Evolutionary conservation across 2,113 vertebrate genomes (phyloP).

Genomic region (Ictidomys tridecemlineatus): DNA sequence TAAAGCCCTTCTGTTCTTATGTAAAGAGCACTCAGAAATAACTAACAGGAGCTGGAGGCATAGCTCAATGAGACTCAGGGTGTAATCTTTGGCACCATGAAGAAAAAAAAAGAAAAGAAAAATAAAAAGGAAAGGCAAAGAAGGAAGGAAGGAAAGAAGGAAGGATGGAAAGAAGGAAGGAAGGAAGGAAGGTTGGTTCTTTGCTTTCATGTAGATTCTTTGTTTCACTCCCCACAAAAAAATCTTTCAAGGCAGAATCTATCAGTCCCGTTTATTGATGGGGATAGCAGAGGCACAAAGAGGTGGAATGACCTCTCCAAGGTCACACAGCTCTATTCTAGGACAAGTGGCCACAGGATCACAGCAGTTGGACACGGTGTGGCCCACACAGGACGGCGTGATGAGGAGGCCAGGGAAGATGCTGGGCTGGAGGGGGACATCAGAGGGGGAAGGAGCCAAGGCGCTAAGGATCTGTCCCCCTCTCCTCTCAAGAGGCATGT

Average conservation of each 20-base stretch:
- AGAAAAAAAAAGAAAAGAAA: too few species aligned
- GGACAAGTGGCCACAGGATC: neutral
- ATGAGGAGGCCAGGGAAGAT: neutral
- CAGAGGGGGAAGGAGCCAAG: neutral
- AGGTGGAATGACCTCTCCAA: neutral
- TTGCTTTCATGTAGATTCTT: too few species aligned
- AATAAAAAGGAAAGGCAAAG: too few species aligned
- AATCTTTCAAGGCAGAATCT: too few species aligned
- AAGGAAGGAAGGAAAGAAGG: too few species aligned
- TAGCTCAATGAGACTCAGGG: too few species aligned
- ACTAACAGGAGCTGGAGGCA: neutral
- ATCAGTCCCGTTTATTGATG: neutral
- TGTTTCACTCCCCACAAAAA: too few species aligned
- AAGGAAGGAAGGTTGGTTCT: too few species aligned
- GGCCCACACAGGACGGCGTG: neutral
- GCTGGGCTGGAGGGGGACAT: neutral
- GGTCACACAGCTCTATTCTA: neutral
- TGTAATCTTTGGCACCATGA: too few species aligned
- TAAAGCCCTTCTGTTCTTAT: neutral
- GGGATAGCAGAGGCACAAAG: neutral
- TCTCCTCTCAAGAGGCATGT: neutral
- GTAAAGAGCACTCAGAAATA: conserved; percentile 4
- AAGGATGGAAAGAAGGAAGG: too few species aligned
- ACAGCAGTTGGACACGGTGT: too few species aligned
- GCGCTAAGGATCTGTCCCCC: neutral